phyloP scores from a whole-genome alignment of 2,888 invertebrate genomes.

The Agrypnus murinus region DNA sequence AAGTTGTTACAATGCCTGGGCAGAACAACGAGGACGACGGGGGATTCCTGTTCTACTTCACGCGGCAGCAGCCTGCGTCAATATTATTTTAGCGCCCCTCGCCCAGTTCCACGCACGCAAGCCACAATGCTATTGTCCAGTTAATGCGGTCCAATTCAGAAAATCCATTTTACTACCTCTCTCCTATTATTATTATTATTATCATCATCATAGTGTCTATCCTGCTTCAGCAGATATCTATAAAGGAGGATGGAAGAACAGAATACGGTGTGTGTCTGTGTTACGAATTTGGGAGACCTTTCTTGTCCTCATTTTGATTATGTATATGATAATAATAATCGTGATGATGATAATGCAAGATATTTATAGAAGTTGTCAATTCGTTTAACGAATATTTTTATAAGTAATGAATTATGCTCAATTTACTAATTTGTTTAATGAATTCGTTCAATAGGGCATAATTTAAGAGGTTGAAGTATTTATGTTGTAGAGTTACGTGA shows the following conservation, averaged over 20 bases:
- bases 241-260: conserved; percentile 32
- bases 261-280: not conserved
- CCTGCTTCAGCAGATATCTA: conserved; percentile 59
- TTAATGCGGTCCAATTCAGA: conserved; percentile 56
- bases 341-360: too few relatives aligned
- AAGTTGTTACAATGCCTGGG: conserved; percentile 57
- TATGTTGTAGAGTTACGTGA: not conserved
- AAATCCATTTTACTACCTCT: conserved; percentile 49
- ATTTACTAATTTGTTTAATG: conserved; percentile 39
- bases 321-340: not conserved
- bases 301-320: not conserved
- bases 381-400: conserved; percentile 46
- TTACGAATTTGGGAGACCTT: conserved; percentile 23
- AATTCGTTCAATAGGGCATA: conserved; percentile 29
- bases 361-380: conserved; percentile 37
- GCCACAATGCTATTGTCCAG: conserved; percentile 62
- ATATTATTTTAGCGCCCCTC: conserved; percentile 67
- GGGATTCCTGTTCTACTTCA: conserved; percentile 66
- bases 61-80: conserved; percentile 66
- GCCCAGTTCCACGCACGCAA: conserved; percentile 42
- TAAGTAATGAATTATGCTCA: conserved; percentile 36
- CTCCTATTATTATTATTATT: too few relatives aligned
- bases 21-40: too few relatives aligned
- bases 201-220: not conserved
- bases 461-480: conserved; percentile 15